phyloP scores from a whole-genome alignment of 2,113 vertebrate genomes.

The Mirza zaza region DNA sequence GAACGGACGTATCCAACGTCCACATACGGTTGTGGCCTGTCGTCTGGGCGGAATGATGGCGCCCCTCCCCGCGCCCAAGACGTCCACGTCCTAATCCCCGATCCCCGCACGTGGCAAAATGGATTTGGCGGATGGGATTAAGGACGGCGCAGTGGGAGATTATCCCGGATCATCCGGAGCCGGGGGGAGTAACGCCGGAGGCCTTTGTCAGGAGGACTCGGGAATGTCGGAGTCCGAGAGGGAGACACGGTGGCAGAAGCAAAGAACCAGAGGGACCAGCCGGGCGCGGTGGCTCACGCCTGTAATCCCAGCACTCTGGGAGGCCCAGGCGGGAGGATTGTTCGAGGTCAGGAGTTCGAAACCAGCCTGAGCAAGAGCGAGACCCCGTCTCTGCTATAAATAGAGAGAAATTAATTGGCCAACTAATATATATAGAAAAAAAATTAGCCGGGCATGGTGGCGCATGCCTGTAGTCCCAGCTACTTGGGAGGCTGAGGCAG shows the following conservation, averaged over 20 bases:
- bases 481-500: too few species aligned
- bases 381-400: too few species aligned
- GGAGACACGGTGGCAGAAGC: not conserved
- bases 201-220: not conserved
- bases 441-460: too few species aligned
- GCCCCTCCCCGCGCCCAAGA: not conserved
- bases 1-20: not conserved
- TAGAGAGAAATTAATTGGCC: too few species aligned
- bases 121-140: not conserved
- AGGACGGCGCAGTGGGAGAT: not conserved
- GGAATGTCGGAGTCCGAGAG: not conserved
- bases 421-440: too few species aligned
- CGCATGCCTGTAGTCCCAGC: too few species aligned
- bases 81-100: not conserved
- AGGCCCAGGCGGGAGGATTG: too few species aligned
- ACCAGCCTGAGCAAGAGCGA: too few species aligned
- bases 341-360: too few species aligned
- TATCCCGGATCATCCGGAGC: not conserved
- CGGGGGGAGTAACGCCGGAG: rapidly evolving
- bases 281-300: too few species aligned
- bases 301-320: too few species aligned
- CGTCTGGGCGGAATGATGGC: not conserved
- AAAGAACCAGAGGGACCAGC: not conserved
- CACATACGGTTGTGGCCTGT: not conserved
- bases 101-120: not conserved